Evolutionary conservation across 2,888 invertebrate genomes (phyloP).

Genomic region (Limnephilus marmoratus): DNA sequence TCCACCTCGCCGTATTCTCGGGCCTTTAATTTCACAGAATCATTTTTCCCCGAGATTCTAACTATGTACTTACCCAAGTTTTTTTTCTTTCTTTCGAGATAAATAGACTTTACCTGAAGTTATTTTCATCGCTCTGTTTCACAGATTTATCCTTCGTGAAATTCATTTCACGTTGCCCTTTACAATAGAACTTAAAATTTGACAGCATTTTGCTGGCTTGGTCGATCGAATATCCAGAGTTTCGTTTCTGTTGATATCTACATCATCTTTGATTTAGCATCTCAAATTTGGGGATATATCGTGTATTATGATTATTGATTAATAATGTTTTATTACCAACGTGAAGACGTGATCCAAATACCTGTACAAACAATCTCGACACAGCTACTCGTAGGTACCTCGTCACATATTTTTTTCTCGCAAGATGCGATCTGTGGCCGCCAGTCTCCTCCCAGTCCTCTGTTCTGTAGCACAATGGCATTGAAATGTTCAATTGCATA

Average conservation of each 20-base stretch:
- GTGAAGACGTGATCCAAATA: background rate
- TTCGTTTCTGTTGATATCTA: too few species aligned
- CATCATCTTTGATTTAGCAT: too few species aligned
- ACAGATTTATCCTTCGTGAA: background rate
- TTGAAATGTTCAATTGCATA: slow-evolving; percentile 21
- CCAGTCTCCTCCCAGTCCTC: background rate
- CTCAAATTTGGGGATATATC: background rate
- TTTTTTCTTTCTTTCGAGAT: slow-evolving; percentile 20
- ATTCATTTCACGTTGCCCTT: background rate
- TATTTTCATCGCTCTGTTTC: background rate
- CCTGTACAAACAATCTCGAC: background rate
- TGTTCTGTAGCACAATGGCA: slow-evolving; percentile 18
- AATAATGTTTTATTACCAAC: background rate
- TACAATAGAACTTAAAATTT: background rate
- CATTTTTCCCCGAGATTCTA: slow-evolving; percentile 17
- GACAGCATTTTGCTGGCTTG: background rate
- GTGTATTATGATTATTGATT: background rate
- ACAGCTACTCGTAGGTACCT: background rate
- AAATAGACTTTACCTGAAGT: background rate
- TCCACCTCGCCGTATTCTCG: slow-evolving; percentile 43
- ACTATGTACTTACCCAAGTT: background rate
- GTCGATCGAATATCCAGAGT: background rate
- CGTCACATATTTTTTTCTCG: background rate
- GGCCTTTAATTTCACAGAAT: slow-evolving; percentile 40
- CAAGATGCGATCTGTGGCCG: background rate